These are phyloP conservation scores for Scolopax rusticola DNA, from an alignment of 2,797 vertebrate genomes.

Conservation along the genomic window DNA sequence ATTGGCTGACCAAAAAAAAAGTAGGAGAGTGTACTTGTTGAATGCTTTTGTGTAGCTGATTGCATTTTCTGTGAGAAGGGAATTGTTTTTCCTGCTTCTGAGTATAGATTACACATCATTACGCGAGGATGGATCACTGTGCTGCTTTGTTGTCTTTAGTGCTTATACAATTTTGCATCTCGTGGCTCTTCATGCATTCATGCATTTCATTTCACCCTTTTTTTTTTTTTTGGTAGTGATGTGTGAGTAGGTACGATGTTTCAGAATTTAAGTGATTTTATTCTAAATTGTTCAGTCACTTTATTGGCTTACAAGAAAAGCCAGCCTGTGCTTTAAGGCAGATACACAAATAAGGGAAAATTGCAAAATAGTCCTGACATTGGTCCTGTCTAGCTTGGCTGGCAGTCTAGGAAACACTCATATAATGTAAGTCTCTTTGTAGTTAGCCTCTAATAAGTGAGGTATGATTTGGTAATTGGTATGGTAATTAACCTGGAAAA, in stretches of 20 bases:
- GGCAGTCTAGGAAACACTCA: background rate
- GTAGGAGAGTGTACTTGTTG: background rate
- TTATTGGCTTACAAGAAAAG: background rate
- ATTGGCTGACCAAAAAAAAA: background rate
- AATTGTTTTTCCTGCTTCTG: background rate
- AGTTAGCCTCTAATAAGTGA: background rate
- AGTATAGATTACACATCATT: background rate
- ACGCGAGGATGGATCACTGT: background rate
- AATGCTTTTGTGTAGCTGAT: slow-evolving; percentile 5
- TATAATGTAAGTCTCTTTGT: background rate
- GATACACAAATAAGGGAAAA: background rate
- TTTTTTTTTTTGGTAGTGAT: background rate
- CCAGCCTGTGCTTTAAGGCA: background rate
- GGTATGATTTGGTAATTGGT: slow-evolving; percentile 49
- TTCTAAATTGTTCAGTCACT: background rate
- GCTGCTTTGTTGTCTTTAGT: background rate
- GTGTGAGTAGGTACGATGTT: background rate
- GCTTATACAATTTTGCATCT: background rate
- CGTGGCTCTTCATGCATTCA: background rate
- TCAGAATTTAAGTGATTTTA: background rate
- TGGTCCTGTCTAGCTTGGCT: background rate
- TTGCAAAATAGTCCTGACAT: background rate
- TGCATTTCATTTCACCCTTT: background rate
- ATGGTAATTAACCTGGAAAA: slow-evolving; percentile 65
- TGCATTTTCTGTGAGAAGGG: slow-evolving; percentile 1